Conservation (phyloP, 2,113 vertebrate genomes). For the Stegastes partitus region DNA sequence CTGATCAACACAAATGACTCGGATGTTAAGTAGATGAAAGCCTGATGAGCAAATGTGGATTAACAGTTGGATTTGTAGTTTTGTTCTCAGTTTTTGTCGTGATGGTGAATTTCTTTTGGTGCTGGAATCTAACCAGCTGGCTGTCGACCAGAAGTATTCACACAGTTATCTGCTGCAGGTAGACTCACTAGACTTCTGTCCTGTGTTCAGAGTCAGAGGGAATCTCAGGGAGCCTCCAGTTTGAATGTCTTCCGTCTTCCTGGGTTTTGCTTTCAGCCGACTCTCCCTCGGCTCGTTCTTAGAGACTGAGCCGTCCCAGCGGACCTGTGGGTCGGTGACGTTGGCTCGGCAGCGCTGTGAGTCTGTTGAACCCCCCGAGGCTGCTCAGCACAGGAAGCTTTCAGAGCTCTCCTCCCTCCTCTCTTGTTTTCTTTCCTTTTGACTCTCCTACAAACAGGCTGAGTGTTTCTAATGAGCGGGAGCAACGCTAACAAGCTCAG, state of each 20-base stretch:
- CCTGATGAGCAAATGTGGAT: too few species aligned
- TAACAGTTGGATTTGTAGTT: too few species aligned
- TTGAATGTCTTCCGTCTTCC: not conserved
- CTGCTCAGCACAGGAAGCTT: conserved; percentile 40
- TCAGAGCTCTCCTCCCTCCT: conserved; percentile 19
- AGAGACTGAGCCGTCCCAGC: conserved; percentile 36
- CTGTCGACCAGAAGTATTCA: too few species aligned
- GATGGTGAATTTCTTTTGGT: too few species aligned
- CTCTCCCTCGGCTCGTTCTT: conserved; percentile 6
- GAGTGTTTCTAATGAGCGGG: not conserved
- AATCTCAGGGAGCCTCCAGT: not conserved
- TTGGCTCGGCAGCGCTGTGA: conserved; percentile 26
- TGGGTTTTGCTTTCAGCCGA: conserved; percentile 29
- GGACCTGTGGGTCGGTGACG: conserved; percentile 50
- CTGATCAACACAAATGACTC: too few species aligned
- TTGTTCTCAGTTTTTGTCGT: too few species aligned
- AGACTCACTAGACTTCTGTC: not conserved
- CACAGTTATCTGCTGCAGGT: not conserved
- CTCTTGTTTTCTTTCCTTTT: not conserved
- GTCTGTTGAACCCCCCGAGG: conserved; percentile 27
- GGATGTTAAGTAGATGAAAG: too few species aligned
- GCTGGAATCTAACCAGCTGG: too few species aligned
- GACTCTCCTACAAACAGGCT: not conserved
- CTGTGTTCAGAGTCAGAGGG: not conserved
- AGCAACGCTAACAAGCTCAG: not conserved